Evolutionary conservation across 2,888 invertebrate species (phyloP).

Genomic region (Mythimna vitellina): DNA sequence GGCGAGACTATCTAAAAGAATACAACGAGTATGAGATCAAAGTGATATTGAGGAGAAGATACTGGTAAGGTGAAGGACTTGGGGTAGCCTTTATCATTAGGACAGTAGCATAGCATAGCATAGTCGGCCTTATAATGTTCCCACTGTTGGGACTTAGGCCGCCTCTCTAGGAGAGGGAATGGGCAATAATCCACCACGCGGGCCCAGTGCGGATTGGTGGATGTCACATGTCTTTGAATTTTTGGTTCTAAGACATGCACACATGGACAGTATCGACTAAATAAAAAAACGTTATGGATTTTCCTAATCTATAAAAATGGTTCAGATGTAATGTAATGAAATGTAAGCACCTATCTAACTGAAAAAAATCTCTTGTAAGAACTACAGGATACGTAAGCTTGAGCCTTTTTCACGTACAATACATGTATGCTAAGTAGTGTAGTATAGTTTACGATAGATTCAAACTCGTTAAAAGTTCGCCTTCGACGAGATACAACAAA

Average conservation of each 20-base stretch:
- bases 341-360: neutral
- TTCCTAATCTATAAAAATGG: neutral
- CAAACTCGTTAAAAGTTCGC: constrained; percentile 60
- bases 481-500: constrained; percentile 48
- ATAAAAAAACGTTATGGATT: neutral
- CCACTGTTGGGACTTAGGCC: too few species aligned
- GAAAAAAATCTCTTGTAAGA: neutral
- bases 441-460: constrained; percentile 41
- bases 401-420: constrained; percentile 14
- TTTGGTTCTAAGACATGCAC: too few species aligned
- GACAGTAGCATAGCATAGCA: too few species aligned
- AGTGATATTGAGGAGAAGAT: neutral
- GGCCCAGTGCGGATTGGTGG: too few species aligned
- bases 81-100: too few species aligned
- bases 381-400: neutral
- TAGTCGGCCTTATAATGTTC: too few species aligned
- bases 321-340: neutral
- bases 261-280: too few species aligned
- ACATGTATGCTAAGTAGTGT: constrained; percentile 27
- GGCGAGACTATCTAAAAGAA: neutral
- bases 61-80: neutral
- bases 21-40: neutral
- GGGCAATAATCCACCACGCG: too few species aligned
- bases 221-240: too few species aligned
- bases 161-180: too few species aligned